These are phyloP conservation scores for Aethes cnicana DNA, from an alignment of 2,888 invertebrate genomes.

Conservation along the genomic window DNA sequence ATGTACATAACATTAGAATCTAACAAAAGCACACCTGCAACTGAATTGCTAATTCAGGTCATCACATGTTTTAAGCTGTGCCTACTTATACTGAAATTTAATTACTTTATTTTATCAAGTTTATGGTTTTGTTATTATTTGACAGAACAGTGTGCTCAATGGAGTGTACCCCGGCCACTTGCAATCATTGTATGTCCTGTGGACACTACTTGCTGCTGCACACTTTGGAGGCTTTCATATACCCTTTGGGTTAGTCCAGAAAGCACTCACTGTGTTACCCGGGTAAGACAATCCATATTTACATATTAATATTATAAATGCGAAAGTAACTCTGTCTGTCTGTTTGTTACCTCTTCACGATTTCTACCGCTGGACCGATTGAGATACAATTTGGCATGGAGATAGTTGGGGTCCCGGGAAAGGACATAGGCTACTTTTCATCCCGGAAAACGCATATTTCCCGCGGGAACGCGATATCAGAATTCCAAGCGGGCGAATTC, in stretches of 20 bases:
- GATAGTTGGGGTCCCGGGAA: too few species aligned
- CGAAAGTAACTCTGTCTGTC: too few species aligned
- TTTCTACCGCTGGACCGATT: too few species aligned
- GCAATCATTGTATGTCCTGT: conserved; percentile 92
- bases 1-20: conserved; percentile 25
- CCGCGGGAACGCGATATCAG: too few species aligned
- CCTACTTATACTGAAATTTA: not conserved
- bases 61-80: too few species aligned
- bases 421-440: too few species aligned
- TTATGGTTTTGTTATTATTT: conserved; percentile 42
- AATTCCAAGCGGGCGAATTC: too few species aligned
- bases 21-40: conserved; percentile 17
- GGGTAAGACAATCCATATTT: conserved; percentile 81
- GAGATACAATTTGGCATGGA: too few species aligned
- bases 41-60: not conserved
- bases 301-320: too few species aligned
- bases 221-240: conserved; percentile 91
- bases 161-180: conserved; percentile 98
- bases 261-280: conserved; percentile 87
- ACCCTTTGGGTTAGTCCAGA: conserved; percentile 91
- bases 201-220: conserved; percentile 89
- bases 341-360: too few species aligned
- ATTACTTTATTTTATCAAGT: not conserved
- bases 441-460: too few species aligned
- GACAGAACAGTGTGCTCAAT: conserved; percentile 96